phyloP scores from a whole-genome alignment of 2,113 vertebrate genomes.

The Collichthys lucidus region DNA sequence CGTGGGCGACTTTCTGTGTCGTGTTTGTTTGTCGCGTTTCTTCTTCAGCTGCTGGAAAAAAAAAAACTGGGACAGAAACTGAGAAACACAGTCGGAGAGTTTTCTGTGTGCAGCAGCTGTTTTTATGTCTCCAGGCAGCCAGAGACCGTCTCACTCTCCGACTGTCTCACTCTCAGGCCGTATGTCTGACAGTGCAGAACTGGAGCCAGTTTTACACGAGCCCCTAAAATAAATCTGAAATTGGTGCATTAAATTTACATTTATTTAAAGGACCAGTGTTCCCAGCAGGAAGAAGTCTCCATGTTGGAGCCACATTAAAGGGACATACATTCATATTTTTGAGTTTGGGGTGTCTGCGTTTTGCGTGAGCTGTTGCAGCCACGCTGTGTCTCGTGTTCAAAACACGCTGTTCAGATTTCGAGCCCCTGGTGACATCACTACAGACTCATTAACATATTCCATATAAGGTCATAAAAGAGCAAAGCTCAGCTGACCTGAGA shows the following conservation, averaged over 20 bases:
- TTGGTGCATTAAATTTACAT: neutral
- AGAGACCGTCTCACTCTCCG: neutral
- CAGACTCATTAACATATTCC: no score
- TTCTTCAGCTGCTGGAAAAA: conserved; percentile 5
- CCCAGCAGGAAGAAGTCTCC: no score
- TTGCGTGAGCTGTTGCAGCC: no score
- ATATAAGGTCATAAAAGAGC: no score
- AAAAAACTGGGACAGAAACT: conserved; percentile 43
- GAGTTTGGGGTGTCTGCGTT: no score
- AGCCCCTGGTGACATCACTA: no score
- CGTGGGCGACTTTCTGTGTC: neutral
- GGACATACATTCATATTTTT: no score
- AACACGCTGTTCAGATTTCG: no score
- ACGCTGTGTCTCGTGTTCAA: no score
- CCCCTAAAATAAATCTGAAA: neutral
- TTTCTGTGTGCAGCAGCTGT: conserved; percentile 22
- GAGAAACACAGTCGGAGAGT: neutral
- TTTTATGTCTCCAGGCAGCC: conserved; percentile 18
- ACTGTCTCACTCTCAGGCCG: neutral
- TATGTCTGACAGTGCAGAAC: neutral
- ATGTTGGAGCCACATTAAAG: no score
- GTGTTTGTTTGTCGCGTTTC: conserved; percentile 17
- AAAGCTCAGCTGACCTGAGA: no score
- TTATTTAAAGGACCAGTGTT: neutral
- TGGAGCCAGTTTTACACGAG: neutral